Conservation (phyloP, 2,113 vertebrate genomes). For the Erinaceus europaeus region DNA sequence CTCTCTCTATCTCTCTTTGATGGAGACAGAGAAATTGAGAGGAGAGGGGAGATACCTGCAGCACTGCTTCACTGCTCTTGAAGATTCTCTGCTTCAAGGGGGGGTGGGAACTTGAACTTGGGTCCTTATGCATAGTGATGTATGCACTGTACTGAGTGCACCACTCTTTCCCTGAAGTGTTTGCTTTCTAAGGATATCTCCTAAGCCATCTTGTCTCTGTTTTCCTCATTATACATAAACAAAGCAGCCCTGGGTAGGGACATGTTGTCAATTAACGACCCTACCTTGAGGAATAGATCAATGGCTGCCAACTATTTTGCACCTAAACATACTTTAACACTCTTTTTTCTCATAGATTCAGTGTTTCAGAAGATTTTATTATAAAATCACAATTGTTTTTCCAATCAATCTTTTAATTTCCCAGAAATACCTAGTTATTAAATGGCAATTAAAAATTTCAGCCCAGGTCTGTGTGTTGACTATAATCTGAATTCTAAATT, state of each 20-base stretch:
- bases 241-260: background rate
- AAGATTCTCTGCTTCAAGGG: too few species aligned
- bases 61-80: too few species aligned
- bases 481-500: background rate
- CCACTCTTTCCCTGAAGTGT: too few species aligned
- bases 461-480: background rate
- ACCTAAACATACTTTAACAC: background rate
- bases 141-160: too few species aligned
- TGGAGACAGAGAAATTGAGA: too few species aligned
- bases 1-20: too few species aligned
- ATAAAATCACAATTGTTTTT: background rate
- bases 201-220: background rate
- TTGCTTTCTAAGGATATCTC: background rate
- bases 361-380: background rate
- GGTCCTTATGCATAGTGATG: too few species aligned
- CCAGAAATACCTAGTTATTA: background rate
- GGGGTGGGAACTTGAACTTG: too few species aligned
- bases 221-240: background rate
- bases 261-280: background rate
- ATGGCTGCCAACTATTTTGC: background rate
- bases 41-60: too few species aligned
- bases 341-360: background rate
- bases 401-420: background rate
- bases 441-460: background rate
- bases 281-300: background rate